Evolutionary conservation across 2,797 vertebrate genomes (phyloP), one percentile per base, ranked within the genome.

Genomic region (Clarias pachynema): DNA sequence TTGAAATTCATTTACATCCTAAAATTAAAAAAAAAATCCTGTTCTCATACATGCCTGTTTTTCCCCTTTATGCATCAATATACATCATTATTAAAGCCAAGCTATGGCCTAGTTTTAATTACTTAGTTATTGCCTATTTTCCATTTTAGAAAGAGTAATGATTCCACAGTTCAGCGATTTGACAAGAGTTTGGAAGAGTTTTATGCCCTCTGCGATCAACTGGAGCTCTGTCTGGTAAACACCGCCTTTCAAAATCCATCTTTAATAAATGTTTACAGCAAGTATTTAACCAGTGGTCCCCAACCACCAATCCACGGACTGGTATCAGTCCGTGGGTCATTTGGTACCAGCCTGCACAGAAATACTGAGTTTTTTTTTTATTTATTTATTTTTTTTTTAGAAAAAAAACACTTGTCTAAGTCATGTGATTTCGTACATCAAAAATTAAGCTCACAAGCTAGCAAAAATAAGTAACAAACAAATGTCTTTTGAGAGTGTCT

Each of bases 151-250:
- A 97, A 97, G 89, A 97, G 96, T 88, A 97, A 93, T 1, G 97
- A 99, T n/a, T 92, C 94, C 9, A 91, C 95, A 3, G 94, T 97
- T 31, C 97, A 97, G 88, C 95, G 97, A 29, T 98, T 99, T 86
- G 97, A 99, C 93, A 98, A 98, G 92, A 98, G 97, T 88, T 91
- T 99, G 24, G 97, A 99, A 88, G 97, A 99, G 88, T 99, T 99
- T 90, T 99, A 99, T n/a, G 97, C 97, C 24, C 95, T 99, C 4
- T 99, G 97, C 60, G 97, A 99, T 93, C 97, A 99, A 37, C 92
- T 98, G 89, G 97, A 99, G 90, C 94, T 99, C 37, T 98, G 97
- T 85, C 92, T 99, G 94, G 97, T 99, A 92, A 95, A 95, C 26
- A 14, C 0, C n/a, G 31, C n/a, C 34, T 16, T 60, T 78, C 22